Evolutionary conservation across 2,888 invertebrate species (phyloP).

Genomic region (Heliconius charithonia): DNA sequence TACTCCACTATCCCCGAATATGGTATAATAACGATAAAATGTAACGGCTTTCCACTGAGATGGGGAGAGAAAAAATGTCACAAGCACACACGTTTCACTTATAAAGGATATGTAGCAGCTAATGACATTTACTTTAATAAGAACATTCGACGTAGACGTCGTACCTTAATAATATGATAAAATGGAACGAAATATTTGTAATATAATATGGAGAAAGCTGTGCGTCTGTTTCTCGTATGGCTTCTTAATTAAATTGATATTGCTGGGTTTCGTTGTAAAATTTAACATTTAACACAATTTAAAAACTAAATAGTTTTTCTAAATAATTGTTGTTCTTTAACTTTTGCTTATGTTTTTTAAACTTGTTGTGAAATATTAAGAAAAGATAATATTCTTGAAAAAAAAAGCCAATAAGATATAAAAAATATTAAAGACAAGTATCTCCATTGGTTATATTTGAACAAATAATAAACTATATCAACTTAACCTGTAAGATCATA

Average conservation of each 20-base stretch:
- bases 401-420: not conserved
- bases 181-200: conserved; percentile 25
- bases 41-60: conserved; percentile 61
- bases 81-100: conserved; percentile 55
- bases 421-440: conserved; percentile 1
- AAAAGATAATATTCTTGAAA: conserved; percentile 4
- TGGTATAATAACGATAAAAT: conserved; percentile 75
- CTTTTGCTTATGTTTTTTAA: not conserved
- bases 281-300: conserved; percentile 4
- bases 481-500: conserved; percentile 72
- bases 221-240: conserved; percentile 31
- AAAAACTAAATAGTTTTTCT: not conserved
- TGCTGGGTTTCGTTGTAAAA: conserved; percentile 19
- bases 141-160: conserved; percentile 34
- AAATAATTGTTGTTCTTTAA: not conserved
- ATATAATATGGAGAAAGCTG: conserved; percentile 19
- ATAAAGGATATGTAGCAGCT: conserved; percentile 58
- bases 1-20: conserved; percentile 70
- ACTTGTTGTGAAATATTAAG: too few relatives aligned
- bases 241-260: conserved; percentile 41
- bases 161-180: conserved; percentile 37
- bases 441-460: conserved; percentile 30
- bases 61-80: conserved; percentile 62
- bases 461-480: conserved; percentile 62
- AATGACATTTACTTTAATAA: conserved; percentile 69